Percentiles rank a stretch among this genome's conserved stretches.
These are phyloP conservation scores for Drosophila kanapiae DNA, from an alignment of 1,140 invertebrate species.

Conservation along the genomic window DNA sequence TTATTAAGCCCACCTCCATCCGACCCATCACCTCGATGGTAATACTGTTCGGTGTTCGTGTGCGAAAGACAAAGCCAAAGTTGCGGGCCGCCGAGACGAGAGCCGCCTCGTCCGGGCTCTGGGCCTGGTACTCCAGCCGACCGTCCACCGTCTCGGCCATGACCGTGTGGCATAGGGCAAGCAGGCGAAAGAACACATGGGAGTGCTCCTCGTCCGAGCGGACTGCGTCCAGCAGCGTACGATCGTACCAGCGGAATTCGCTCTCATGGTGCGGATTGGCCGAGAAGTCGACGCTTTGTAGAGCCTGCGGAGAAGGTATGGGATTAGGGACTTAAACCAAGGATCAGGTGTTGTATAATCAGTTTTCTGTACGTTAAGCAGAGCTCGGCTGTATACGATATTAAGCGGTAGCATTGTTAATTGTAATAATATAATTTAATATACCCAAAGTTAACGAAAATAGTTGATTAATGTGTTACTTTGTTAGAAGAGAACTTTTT, in stretches of 20 bases:
- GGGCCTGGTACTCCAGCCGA: constrained; percentile 89
- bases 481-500: background rate
- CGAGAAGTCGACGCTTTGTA: constrained; percentile 95
- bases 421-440: background rate
- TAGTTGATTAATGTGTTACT: background rate
- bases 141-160: constrained; percentile 97
- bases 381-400: constrained; percentile 33
- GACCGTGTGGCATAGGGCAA: constrained; percentile 98
- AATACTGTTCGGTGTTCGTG: constrained; percentile 96
- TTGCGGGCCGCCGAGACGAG: constrained; percentile 98
- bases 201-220: constrained; percentile 90
- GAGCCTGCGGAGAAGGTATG: constrained; percentile 86
- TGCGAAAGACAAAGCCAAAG: constrained; percentile 99
- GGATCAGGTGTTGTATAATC: background rate
- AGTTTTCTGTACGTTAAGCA: constrained; percentile 22
- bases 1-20: constrained; percentile 88
- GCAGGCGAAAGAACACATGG: constrained; percentile 94
- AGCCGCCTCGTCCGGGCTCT: constrained; percentile 99
- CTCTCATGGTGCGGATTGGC: constrained; percentile 96
- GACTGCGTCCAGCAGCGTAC: constrained; percentile 93
- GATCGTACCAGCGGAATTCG: constrained; percentile 97
- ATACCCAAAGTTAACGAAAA: constrained; percentile 3
- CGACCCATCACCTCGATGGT: constrained; percentile 95
- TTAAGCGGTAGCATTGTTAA: constrained; percentile 11
- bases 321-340: background rate